Evolutionary conservation across 2,797 vertebrate genomes (phyloP), one percentile per base, ranked within the genome.

Genomic region (Megalops cyprinoides): DNA sequence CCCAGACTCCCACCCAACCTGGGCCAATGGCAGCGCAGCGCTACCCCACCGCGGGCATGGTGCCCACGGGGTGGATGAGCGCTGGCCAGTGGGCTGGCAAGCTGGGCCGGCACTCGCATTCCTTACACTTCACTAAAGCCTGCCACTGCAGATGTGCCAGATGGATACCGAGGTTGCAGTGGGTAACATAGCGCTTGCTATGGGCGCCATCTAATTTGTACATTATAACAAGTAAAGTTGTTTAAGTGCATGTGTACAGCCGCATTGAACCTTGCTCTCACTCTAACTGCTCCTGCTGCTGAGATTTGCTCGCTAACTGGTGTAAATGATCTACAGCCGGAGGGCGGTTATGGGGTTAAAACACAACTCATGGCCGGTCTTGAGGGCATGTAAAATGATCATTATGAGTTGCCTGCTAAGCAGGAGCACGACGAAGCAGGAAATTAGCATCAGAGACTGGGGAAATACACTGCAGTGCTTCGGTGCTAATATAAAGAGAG

Each of bases 1-100:
- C 69, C 51, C 48, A 37, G 12, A 15, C 73, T 44, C 58, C 39
- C 79, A 56, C 74, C 62, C 31, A 31, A 34, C 18, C 6, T 74
- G 37, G 60, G 71, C 44, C 78, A 82, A 55, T 79, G 55, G 53
- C 25, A 82, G 46, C 14, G 42, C 73, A 4, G 46, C 12, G 18
- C 18, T 85, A 83, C 84, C n/a, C 90, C 86, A 88, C 84, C 83
- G 87, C 86, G 87, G 87, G 88, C 89, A 78, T 79, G 53, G 28
- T 82, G 86, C 86, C 85, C 85, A 80, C 85, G 84, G 80, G 80
- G 82, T 34, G 82, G 85, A 84, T 73, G 51, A 85, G 82, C 62
- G 48, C 81, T 87, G 85, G 77, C 55, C 76, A 39, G 65, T 7
- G 1, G 20, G 51, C 48, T 18, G 62, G 82, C 34, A n/a, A 23